phyloP scores from a whole-genome alignment of 1,140 invertebrate genomes.

The Bacillus rossius region DNA sequence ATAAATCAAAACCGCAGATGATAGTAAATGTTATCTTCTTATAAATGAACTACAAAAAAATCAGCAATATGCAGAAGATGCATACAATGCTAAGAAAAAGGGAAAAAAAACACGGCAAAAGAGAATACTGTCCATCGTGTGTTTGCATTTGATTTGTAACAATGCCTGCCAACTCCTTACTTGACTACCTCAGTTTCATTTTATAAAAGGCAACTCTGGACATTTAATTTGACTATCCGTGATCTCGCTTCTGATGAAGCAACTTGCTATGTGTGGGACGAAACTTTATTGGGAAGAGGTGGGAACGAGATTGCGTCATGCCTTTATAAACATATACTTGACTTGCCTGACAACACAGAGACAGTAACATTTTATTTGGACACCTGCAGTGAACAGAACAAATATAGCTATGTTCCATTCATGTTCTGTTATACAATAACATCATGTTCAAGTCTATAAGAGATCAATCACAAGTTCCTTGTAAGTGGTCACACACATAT shows the following conservation, averaged over 20 bases:
- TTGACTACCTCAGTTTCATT: slow-evolving; percentile 8
- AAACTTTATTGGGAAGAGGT: slow-evolving; percentile 20
- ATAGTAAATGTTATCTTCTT: neutral
- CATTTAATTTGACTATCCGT: slow-evolving; percentile 21
- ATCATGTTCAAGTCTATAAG: slow-evolving; percentile 35
- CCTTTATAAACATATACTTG: slow-evolving; percentile 12
- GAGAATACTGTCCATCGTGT: neutral
- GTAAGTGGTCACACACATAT: slow-evolving; percentile 30
- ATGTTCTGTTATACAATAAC: slow-evolving; percentile 36
- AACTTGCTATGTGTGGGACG: slow-evolving; percentile 26
- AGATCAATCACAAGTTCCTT: slow-evolving; percentile 17
- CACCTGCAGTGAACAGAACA: slow-evolving; percentile 27
- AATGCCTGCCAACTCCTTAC: slow-evolving; percentile 15
- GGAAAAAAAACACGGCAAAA: neutral
- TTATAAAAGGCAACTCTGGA: slow-evolving; percentile 17
- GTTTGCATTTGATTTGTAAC: slow-evolving; percentile 16
- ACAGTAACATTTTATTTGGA: slow-evolving; percentile 23
- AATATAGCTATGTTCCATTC: slow-evolving; percentile 21
- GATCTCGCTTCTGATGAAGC: slow-evolving; percentile 16
- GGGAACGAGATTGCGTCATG: slow-evolving; percentile 19
- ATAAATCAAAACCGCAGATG: neutral
- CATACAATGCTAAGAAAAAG: neutral
- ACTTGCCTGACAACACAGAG: neutral
- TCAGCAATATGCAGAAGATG: neutral
- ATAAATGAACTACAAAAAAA: neutral